Evolutionary conservation across 2,113 vertebrate species (phyloP).

Genomic region (Paedocypris sp.): DNA sequence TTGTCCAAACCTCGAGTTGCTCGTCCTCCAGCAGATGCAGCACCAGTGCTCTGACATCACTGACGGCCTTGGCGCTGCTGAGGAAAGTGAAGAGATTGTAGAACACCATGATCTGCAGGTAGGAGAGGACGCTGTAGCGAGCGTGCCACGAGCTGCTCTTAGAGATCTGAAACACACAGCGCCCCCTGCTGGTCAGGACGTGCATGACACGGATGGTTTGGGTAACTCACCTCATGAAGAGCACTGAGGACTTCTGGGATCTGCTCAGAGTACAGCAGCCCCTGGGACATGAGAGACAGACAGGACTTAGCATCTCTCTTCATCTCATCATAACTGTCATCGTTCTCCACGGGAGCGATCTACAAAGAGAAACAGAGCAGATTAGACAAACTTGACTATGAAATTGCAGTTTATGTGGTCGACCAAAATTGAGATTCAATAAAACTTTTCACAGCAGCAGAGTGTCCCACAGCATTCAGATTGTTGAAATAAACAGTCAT

Average conservation of each 20-base stretch:
- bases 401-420: too few relatives aligned
- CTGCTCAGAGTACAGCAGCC: constrained; percentile 85
- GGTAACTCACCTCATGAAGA: constrained; percentile 48
- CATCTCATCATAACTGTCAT: constrained; percentile 92
- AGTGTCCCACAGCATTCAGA: too few relatives aligned
- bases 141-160: constrained; percentile 94
- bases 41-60: constrained; percentile 73
- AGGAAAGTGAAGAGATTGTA: constrained; percentile 97
- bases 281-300: constrained; percentile 93
- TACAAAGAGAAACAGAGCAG: constrained; percentile 34
- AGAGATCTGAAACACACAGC: constrained; percentile 67
- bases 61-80: constrained; percentile 70
- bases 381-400: background rate
- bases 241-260: constrained; percentile 83
- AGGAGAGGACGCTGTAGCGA: constrained; percentile 86
- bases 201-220: background rate
- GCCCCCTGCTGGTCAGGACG: constrained; percentile 18
- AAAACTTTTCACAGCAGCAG: too few relatives aligned
- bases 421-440: constrained; percentile 20
- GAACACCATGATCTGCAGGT: constrained; percentile 97
- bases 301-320: constrained; percentile 95
- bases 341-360: constrained; percentile 96
- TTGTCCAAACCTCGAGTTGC: constrained; percentile 86
- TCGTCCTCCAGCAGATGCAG: constrained; percentile 84
- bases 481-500: too few relatives aligned